Evolutionary conservation across 53 echinoderm and acorn worm species (phyloP), one percentile per base, ranked within the genome.

Genomic region (Astropecten irregularis): DNA sequence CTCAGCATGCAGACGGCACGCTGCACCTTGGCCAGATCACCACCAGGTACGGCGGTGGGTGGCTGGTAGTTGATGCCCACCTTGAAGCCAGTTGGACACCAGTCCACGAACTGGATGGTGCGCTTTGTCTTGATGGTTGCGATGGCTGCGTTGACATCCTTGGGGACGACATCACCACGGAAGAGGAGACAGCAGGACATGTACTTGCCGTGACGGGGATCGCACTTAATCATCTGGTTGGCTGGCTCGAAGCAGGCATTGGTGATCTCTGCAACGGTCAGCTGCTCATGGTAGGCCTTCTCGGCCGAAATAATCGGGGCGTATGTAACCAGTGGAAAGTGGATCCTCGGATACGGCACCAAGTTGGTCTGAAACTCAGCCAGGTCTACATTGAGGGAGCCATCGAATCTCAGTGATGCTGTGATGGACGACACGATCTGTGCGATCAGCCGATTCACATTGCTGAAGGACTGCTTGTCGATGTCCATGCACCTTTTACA

Each of bases 161-260:
- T 94, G 11, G 95, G 95, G 23, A 92, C 95, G 28, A 65, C 66
- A 51, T 65, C 83, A 68, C 66, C 66, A 55, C 95, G 95, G 95
- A 37, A 94, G 26, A 94, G 70, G 11, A 94, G 71, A 69, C 91
- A 94, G 65, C 95, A 95, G 19, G 95, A 77, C 95, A 95, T 95
- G 89, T 95, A 95, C 53, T 95, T 95, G 79, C 95, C 95, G 29
- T 90, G 92, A 50, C 95, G 92, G 18, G 95, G 95, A 79, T 95
- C 95, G 66, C 95, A 95, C 76, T 88, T 91, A 68, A 94, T 88
- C 94, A 94, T 94, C 91, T 94, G 94, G 83, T 91, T 94, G 82
- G 85, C 85, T 0, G 94, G 94, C 88, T 94, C 94, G 84, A 94
- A 94, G 82, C 94, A 94, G 40, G 91, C 82, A 44, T 84, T 93